phyloP scores from a whole-genome alignment of 2,797 vertebrate genomes.

The Thripadectes ignobilis region DNA sequence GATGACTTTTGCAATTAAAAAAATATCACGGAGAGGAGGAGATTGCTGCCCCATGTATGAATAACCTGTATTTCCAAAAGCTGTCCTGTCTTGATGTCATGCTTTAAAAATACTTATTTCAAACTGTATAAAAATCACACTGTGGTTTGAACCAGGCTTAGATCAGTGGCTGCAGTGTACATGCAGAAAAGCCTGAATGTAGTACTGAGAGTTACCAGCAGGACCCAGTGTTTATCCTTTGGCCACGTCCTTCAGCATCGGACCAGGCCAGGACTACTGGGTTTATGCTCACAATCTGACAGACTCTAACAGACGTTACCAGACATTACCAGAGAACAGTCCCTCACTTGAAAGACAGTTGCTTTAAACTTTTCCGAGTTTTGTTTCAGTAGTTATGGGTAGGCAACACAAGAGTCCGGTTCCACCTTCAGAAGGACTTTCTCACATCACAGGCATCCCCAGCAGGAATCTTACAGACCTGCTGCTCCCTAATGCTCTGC shows the following conservation, averaged over 20 bases:
- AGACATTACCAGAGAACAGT: background rate
- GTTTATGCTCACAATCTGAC: accelerated
- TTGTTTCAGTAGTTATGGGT: background rate
- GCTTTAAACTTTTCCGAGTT: background rate
- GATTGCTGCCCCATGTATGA: background rate
- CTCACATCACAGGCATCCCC: background rate
- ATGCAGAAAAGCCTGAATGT: background rate
- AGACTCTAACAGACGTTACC: background rate
- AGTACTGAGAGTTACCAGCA: background rate
- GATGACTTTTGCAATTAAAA: background rate
- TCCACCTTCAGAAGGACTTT: background rate
- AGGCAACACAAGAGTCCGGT: background rate
- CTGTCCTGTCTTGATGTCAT: accelerated
- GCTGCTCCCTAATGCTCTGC: background rate
- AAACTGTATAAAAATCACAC: background rate
- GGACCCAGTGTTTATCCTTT: background rate
- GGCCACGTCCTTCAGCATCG: background rate
- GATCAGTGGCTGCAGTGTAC: background rate
- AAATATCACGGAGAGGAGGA: background rate
- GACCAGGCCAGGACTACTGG: background rate
- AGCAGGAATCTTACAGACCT: background rate
- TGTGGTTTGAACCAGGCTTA: background rate
- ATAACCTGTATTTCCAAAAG: background rate
- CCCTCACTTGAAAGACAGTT: background rate
- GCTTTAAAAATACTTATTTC: background rate